phyloP scores from a whole-genome alignment of 1,140 invertebrate species.

The Zaprionus vittiger region DNA sequence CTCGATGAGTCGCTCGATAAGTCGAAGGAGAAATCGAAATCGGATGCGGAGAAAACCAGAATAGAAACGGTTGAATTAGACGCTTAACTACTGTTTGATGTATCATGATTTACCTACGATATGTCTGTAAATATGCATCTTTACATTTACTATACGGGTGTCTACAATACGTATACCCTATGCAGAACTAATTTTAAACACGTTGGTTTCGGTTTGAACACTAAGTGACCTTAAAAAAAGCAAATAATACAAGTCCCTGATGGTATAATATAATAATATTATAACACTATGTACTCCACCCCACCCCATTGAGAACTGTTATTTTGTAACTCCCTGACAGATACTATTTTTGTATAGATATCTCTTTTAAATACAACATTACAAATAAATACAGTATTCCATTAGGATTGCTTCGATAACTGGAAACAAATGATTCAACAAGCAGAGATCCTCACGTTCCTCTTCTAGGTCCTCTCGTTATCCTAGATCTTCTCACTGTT shows the following conservation, averaged over 20 bases:
- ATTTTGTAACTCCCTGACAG: slow-evolving; percentile 15
- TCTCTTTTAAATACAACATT: slow-evolving; percentile 19
- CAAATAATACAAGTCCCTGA: slow-evolving; percentile 28
- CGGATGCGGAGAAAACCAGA: slow-evolving; percentile 5
- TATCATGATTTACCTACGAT: background rate
- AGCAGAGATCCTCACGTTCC: no score
- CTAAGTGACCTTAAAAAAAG: slow-evolving; percentile 68
- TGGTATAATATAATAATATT: no score
- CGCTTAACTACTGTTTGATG: background rate
- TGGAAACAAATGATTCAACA: no score
- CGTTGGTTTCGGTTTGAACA: slow-evolving; percentile 63
- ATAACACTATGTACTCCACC: no score
- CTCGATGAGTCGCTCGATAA: slow-evolving; percentile 4
- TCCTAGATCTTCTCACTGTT: slow-evolving; percentile 42
- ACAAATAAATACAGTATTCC: slow-evolving; percentile 20
- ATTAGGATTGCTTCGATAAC: no score
- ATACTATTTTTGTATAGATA: slow-evolving; percentile 35
- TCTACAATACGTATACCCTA: slow-evolving; percentile 3
- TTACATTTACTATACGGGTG: background rate
- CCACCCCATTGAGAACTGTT: slow-evolving; percentile 27
- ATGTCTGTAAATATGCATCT: slow-evolving; percentile 33
- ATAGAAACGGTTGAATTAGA: slow-evolving; percentile 3
- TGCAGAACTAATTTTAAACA: slow-evolving; percentile 19
- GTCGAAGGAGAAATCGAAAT: background rate
- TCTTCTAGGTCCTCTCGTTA: no score